Percentiles rank a stretch among this genome's conserved stretches.
These are phyloP conservation scores for Didymodactylos carnosus DNA, from an alignment of 2,888 invertebrate species.

Conservation along the genomic window DNA sequence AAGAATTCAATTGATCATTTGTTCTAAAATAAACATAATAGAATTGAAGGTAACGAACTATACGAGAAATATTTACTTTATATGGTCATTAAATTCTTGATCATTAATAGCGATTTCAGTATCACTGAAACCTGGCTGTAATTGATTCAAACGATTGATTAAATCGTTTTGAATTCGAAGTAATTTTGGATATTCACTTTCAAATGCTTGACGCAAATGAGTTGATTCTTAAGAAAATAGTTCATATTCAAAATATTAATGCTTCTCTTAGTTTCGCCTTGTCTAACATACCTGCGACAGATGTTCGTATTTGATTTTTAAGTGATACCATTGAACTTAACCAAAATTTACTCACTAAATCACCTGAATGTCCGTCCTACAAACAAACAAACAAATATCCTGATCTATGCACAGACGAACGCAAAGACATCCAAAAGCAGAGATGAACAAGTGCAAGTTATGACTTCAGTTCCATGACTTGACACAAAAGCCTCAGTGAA, in stretches of 20 bases:
- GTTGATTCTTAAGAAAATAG: constrained; percentile 31
- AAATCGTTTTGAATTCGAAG: constrained; percentile 60
- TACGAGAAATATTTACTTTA: neutral
- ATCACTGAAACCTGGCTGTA: constrained; percentile 16
- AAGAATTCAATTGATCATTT: constrained; percentile 30
- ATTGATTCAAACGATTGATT: constrained; percentile 46
- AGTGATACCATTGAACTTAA: neutral
- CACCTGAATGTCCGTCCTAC: constrained; percentile 24
- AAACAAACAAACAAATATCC: neutral
- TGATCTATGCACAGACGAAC: no score
- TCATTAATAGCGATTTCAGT: neutral
- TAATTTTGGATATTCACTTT: constrained; percentile 66
- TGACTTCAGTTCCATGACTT: no score
- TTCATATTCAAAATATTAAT: no score
- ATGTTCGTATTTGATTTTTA: neutral
- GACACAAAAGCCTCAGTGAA: no score
- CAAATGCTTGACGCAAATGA: constrained; percentile 56
- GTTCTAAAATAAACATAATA: constrained; percentile 25
- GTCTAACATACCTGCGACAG: neutral
- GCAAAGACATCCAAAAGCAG: no score
- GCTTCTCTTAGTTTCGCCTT: neutral
- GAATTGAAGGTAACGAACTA: neutral
- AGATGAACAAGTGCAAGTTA: no score
- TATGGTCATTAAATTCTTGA: neutral
- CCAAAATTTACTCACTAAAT: neutral